Conservation (phyloP, 53 echinoderm and acorn worm species). For the Echinometra lucunter region DNA sequence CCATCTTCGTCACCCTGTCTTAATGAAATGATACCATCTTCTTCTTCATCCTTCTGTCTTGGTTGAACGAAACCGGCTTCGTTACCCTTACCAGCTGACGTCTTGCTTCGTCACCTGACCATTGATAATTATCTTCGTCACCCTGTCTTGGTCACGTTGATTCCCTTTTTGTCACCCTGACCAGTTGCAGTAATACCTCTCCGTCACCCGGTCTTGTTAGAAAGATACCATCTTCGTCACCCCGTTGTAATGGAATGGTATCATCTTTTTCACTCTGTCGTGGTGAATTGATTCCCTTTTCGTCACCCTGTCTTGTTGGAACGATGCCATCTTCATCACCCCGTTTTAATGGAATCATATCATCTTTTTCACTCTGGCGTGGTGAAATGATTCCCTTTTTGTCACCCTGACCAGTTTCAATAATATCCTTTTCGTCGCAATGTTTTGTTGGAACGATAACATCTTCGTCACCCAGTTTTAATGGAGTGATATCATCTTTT, state of each 20-base stretch:
- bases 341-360: background rate
- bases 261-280: background rate
- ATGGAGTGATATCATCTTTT: background rate
- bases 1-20: background rate
- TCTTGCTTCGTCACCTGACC: background rate
- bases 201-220: background rate
- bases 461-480: background rate
- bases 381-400: background rate
- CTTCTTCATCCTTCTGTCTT: background rate
- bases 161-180: background rate
- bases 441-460: background rate
- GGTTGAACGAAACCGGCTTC: background rate
- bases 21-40: background rate
- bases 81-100: background rate
- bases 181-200: background rate
- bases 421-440: background rate
- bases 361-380: background rate
- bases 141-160: background rate
- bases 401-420: background rate
- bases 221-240: conserved; percentile 7
- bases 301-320: conserved; percentile 1
- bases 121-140: background rate
- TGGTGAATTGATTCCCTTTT: background rate
- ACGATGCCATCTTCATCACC: background rate
- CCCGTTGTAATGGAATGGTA: background rate